A percentile compares a stretch with the other conserved stretches of the same genome.
phyloP scores from a whole-genome alignment of 1,140 invertebrate genomes.

The Cardiocondyla obscurior region DNA sequence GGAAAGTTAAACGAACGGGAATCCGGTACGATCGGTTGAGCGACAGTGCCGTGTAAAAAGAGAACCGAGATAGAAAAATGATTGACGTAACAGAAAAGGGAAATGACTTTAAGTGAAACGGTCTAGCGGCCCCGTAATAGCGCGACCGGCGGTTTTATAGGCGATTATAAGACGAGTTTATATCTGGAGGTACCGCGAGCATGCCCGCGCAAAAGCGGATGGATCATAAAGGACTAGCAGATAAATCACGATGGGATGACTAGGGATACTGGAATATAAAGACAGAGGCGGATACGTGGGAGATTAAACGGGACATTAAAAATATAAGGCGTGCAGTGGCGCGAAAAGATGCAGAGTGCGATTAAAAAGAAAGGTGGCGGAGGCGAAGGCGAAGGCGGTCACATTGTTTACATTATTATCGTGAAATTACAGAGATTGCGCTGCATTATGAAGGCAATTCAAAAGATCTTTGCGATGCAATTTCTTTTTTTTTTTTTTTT shows the following conservation, averaged over 20 bases:
- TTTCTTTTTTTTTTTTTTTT: too few species aligned
- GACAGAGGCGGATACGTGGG: background rate
- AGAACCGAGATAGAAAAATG: background rate
- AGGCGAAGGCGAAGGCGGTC: background rate
- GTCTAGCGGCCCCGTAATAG: background rate
- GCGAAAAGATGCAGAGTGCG: conserved; percentile 46
- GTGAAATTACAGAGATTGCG: conserved; percentile 8
- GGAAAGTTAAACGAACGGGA: background rate
- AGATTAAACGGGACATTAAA: conserved; percentile 32
- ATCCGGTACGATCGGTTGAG: background rate
- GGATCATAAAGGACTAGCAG: conserved; percentile 41
- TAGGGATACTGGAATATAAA: background rate
- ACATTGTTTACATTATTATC: conserved; percentile 12
- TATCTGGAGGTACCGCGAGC: conserved; percentile 1
- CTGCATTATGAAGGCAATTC: conserved; percentile 19
- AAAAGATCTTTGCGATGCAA: background rate
- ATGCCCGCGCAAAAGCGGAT: background rate
- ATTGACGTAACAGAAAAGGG: background rate
- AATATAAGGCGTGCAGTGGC: conserved; percentile 59
- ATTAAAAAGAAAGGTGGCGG: conserved; percentile 9
- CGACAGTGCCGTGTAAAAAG: background rate
- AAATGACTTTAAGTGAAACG: background rate
- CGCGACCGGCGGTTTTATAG: conserved; percentile 39
- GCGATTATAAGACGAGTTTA: conserved; percentile 31
- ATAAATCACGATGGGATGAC: conserved; percentile 39